Evolutionary conservation across 2,888 invertebrate species (phyloP), one percentile per base, ranked within the genome.

Genomic region (Papilio demoleus): DNA sequence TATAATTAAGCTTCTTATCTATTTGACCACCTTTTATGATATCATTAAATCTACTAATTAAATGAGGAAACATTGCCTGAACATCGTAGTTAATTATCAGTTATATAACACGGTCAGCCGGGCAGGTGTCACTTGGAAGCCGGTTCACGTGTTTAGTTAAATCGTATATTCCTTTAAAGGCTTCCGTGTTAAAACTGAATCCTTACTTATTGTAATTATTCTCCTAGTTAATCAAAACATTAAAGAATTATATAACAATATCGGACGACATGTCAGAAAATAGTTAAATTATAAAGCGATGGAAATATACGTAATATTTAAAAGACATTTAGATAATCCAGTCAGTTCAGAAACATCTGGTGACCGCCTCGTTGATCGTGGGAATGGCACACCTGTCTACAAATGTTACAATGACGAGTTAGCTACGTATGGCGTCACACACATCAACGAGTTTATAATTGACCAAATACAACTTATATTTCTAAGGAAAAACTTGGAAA

Each of bases 321-420:
- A 27, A 53, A n/a, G 53, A 62, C 47, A 62, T 34, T 47, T 47
- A 59, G 47, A 59, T 22, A 59, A 31, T 58, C 17, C 31, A 61
- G 45, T 71, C 70, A 71, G 71, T 71, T 71, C 40, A 59, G 17
- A 59, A 59, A 56, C 63, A 62, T 27, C 22, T 62, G 67, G 56
- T 45, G 14, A 24, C 45, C n/a, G 22, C 34, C 31, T 68, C 74
- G 75, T 71, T 71, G 74, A 63, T 74, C 84, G 88, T 90, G 90
- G 81, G 90, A 90, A 84, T 80, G 79, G 70, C 68, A 77, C 91
- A 92, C 88, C 90, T 91, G 91, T 78, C 79, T 9, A 38, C 36
- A 14, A 60, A 17, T 56, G 42, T 22, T 58, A 42, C 67, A 50
- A 53, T 34, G 62, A 62, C 50, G 31, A 31, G 31, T 63, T 45